These are phyloP conservation scores for Meiosimyza platycephala DNA, from an alignment of 2,888 invertebrate species.

Conservation along the genomic window DNA sequence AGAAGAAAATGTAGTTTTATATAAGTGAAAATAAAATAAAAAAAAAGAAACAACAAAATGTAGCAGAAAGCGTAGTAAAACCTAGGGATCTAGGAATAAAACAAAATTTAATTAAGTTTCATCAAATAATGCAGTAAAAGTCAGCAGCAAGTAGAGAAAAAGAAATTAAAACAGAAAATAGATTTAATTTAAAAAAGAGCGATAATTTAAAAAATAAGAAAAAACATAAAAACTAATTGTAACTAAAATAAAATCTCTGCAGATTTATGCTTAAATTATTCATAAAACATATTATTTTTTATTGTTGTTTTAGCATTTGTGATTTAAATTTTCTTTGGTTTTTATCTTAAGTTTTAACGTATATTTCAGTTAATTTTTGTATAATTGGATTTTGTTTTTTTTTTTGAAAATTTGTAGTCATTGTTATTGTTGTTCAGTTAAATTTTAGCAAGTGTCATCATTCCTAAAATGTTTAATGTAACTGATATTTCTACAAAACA, in stretches of 20 bases:
- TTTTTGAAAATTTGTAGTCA: too few relatives aligned
- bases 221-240: neutral
- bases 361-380: neutral
- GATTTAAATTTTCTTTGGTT: neutral
- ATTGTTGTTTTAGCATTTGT: neutral
- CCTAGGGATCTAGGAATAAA: constrained; percentile 31
- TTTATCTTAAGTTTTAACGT: too few relatives aligned
- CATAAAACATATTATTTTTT: neutral
- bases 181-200: neutral
- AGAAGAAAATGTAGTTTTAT: constrained; percentile 47
- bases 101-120: constrained; percentile 5
- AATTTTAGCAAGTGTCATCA: too few relatives aligned
- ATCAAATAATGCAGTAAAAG: constrained; percentile 1
- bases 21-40: constrained; percentile 39
- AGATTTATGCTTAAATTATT: neutral
- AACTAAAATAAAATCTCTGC: neutral
- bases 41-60: constrained; percentile 32
- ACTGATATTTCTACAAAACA: too few relatives aligned
- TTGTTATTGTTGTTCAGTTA: too few relatives aligned
- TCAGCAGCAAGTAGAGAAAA: neutral
- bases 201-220: constrained; percentile 1
- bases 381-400: neutral
- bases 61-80: constrained; percentile 9
- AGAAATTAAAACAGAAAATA: constrained; percentile 3
- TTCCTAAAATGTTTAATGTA: too few relatives aligned